Percentiles rank a stretch among this genome's conserved stretches.
Conservation (phyloP, 2,797 vertebrate species). For the Botia kubotai region DNA sequence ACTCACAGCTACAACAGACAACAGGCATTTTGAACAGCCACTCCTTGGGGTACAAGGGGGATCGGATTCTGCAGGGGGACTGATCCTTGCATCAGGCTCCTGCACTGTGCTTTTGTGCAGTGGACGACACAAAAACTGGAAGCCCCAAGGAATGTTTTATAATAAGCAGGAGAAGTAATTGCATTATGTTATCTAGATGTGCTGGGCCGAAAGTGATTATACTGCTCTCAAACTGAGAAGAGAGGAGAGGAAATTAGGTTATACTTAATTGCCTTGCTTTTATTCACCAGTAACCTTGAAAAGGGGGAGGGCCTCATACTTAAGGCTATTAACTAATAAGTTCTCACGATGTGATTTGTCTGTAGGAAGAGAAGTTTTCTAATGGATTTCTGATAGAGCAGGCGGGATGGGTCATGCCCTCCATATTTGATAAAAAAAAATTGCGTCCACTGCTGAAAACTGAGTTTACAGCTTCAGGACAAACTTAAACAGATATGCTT, state of each 20-base stretch:
- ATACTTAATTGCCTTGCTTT: conserved; percentile 65
- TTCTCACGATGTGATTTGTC: conserved; percentile 49
- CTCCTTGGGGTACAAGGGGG: neutral
- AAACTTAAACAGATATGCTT: conserved; percentile 11
- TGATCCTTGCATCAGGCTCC: neutral
- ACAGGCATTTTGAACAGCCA: neutral
- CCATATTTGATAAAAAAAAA: conserved; percentile 48
- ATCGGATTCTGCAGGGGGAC: neutral
- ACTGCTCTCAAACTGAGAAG: conserved; percentile 57
- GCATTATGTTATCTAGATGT: conserved; percentile 62
- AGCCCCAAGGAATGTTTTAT: conserved; percentile 55
- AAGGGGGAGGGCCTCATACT: conserved; percentile 54
- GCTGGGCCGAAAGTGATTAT: conserved; percentile 63
- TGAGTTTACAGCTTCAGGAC: conserved; percentile 15
- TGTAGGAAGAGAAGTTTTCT: conserved; percentile 46
- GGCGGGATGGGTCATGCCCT: conserved; percentile 50
- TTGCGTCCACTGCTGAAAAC: conserved; percentile 29
- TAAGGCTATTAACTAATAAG: conserved; percentile 66
- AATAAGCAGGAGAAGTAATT: conserved; percentile 64
- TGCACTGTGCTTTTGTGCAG: neutral
- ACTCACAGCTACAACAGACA: no score
- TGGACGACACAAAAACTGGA: conserved; percentile 31
- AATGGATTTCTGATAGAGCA: conserved; percentile 53
- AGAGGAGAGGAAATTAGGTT: conserved; percentile 61
- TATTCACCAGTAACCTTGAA: conserved; percentile 66